A percentile compares a stretch with the other conserved stretches of the same genome.
Conservation (phyloP, 1,140 invertebrate species). For the Leptestheria dahalacensis region DNA sequence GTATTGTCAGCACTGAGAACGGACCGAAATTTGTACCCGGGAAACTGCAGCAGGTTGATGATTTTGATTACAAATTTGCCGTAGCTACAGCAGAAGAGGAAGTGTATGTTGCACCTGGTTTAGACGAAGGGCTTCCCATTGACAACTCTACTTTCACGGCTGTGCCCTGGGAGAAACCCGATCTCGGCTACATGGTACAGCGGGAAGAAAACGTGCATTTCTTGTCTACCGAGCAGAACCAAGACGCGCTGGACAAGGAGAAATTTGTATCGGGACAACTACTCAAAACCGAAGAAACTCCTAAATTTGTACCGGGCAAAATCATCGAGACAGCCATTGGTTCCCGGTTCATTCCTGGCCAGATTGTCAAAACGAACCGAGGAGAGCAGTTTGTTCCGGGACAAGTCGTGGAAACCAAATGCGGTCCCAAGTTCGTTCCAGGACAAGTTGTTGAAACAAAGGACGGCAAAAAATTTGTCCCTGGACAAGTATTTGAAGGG, state of each 20-base stretch:
- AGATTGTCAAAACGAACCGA: constrained; percentile 47
- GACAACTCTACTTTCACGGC: constrained; percentile 19
- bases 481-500: constrained; percentile 36
- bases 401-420: constrained; percentile 47
- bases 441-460: constrained; percentile 21
- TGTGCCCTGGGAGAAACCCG: constrained; percentile 13
- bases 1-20: constrained; percentile 41
- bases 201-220: constrained; percentile 49
- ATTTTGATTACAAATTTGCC: constrained; percentile 34
- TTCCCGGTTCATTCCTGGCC: constrained; percentile 45
- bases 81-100: constrained; percentile 40
- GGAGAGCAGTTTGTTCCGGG: constrained; percentile 57
- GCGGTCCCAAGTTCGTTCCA: constrained; percentile 19
- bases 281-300: constrained; percentile 40
- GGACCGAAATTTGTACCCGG: constrained; percentile 28
- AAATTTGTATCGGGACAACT: constrained; percentile 50
- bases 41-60: constrained; percentile 19
- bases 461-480: constrained; percentile 22
- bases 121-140: constrained; percentile 37
- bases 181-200: constrained; percentile 47
- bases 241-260: constrained; percentile 31
- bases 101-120: constrained; percentile 35
- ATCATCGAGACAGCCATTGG: constrained; percentile 45
- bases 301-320: constrained; percentile 50
- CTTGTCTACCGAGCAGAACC: constrained; percentile 37